Evolutionary conservation across 2,888 invertebrate genomes (phyloP).

Genomic region (Brenthis daphne): DNA sequence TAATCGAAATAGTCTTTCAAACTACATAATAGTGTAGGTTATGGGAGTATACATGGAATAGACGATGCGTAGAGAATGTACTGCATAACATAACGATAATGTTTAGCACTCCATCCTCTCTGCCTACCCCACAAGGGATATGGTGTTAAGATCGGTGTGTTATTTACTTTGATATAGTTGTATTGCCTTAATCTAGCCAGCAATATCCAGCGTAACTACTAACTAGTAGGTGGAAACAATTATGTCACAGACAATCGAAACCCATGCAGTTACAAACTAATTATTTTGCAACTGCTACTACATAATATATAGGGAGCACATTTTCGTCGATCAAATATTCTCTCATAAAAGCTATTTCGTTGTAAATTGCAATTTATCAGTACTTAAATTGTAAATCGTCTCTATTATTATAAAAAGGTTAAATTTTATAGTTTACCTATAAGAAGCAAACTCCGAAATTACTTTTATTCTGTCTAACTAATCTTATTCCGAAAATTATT

Average conservation of each 20-base stretch:
- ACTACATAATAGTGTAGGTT: too few relatives aligned
- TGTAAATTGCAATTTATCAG: too few relatives aligned
- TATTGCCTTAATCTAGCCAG: neutral
- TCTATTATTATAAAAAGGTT: too few relatives aligned
- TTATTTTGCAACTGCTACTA: neutral
- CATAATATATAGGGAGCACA: too few relatives aligned
- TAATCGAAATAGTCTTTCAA: too few relatives aligned
- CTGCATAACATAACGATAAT: constrained; percentile 3
- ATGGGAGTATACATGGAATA: neutral
- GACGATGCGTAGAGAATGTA: constrained; percentile 1
- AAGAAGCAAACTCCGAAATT: too few relatives aligned
- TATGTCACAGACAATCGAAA: neutral
- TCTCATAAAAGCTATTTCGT: too few relatives aligned
- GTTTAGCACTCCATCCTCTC: constrained; percentile 5
- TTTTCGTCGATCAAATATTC: neutral
- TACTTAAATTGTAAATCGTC: too few relatives aligned
- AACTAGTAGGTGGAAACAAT: neutral
- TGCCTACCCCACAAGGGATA: constrained; percentile 12
- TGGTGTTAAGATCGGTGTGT: constrained; percentile 5
- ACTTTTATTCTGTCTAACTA: too few relatives aligned
- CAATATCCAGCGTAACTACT: neutral
- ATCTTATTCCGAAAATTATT: too few relatives aligned
- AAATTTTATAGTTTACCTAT: neutral
- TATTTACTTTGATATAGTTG: constrained; percentile 6
- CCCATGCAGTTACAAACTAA: neutral